Conservation (phyloP, 2,113 vertebrate genomes). For the Plotosus lineatus region DNA sequence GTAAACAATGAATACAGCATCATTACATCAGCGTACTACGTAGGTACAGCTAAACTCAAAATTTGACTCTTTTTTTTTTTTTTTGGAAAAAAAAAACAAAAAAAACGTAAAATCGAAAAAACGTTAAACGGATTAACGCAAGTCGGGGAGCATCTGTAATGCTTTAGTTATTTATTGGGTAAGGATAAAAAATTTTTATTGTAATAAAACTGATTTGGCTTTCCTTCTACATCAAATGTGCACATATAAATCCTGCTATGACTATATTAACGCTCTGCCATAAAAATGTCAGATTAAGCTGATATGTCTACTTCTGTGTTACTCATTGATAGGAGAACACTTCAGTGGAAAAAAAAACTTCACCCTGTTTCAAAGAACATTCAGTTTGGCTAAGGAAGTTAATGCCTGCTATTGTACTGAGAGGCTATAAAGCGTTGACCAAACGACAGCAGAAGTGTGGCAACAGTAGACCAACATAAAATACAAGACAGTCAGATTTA, state of each 20-base stretch:
- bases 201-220: background rate
- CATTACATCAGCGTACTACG: too few species aligned
- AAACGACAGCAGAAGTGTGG: background rate
- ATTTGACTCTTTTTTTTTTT: too few species aligned
- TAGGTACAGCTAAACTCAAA: too few species aligned
- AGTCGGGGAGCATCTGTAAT: too few species aligned
- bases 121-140: too few species aligned
- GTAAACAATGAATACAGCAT: too few species aligned
- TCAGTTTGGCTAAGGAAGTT: background rate
- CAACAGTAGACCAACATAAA: background rate
- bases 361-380: slow-evolving; percentile 14
- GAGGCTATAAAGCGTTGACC: too few species aligned
- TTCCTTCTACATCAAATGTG: background rate
- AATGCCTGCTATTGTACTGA: background rate
- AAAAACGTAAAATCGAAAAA: too few species aligned
- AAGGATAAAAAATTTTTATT: background rate
- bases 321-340: slow-evolving; percentile 37
- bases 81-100: too few species aligned
- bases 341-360: slow-evolving; percentile 41
- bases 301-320: slow-evolving; percentile 15
- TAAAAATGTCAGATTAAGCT: slow-evolving; percentile 14
- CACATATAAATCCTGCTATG: background rate
- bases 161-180: background rate
- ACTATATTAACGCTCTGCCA: too few species aligned
- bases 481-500: background rate